Percentiles rank a stretch among this genome's conserved stretches.
phyloP scores from a whole-genome alignment of 2,113 vertebrate genomes.

The Saccopteryx bilineata region DNA sequence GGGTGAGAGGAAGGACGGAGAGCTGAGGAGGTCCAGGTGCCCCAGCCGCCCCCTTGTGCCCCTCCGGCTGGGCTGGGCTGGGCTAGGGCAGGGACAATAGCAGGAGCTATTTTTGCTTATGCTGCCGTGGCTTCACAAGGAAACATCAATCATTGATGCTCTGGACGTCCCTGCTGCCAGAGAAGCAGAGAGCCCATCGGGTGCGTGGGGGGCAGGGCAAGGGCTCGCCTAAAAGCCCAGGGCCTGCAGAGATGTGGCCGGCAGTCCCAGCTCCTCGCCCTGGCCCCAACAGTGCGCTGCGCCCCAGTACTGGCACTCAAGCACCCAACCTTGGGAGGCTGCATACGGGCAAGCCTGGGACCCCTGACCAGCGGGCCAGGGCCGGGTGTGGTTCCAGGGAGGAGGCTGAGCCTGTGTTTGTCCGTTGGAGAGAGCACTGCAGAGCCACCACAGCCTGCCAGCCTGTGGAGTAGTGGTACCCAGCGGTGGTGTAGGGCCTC shows the following conservation, averaged over 20 bases:
- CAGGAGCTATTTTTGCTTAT: slow-evolving; percentile 49
- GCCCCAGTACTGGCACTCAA: background rate
- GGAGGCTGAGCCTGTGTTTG: background rate
- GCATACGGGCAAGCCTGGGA: background rate
- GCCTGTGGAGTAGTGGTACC: too few species aligned
- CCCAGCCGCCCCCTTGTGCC: fast-evolving
- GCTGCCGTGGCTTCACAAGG: background rate
- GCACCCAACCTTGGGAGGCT: background rate
- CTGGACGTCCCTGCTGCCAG: background rate
- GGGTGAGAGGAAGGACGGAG: background rate
- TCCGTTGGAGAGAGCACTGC: fast-evolving
- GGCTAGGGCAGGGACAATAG: background rate
- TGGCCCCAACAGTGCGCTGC: background rate
- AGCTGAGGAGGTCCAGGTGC: background rate
- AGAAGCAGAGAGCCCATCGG: background rate
- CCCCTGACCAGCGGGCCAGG: background rate
- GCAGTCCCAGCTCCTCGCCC: background rate
- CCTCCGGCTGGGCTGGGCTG: background rate
- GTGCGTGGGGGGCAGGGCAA: background rate
- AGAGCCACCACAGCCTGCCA: fast-evolving
- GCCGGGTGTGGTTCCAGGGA: background rate
- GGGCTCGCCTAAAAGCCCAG: background rate
- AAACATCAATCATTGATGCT: slow-evolving; percentile 60
- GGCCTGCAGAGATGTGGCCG: background rate
- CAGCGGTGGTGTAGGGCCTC: background rate